Evolutionary conservation across 2,888 invertebrate species (phyloP).

Genomic region (Bimastos eiseni): DNA sequence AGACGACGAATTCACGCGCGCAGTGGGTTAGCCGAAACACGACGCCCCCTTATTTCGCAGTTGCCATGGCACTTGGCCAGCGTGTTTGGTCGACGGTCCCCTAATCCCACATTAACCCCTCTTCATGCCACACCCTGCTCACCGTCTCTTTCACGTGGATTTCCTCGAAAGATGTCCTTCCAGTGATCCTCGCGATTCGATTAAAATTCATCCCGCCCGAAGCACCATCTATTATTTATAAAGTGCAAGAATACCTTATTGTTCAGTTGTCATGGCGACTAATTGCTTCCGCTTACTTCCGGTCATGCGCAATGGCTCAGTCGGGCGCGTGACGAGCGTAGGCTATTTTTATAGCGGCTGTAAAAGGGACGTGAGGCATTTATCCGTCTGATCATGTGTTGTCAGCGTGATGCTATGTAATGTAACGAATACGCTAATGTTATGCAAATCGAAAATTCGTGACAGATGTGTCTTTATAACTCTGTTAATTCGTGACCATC

Average conservation of each 20-base stretch:
- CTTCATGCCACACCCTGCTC: background rate
- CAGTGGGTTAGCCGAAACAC: background rate
- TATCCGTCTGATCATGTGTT: background rate
- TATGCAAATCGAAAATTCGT: background rate
- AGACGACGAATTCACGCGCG: background rate
- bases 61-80: background rate
- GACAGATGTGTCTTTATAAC: background rate
- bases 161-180: background rate
- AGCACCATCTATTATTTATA: background rate
- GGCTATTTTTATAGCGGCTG: background rate
- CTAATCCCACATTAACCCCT: slow-evolving; percentile 10
- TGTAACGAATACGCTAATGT: background rate
- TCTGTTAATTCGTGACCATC: background rate
- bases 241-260: background rate
- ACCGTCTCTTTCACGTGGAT: background rate
- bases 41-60: background rate
- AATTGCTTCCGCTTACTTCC: background rate
- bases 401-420: background rate
- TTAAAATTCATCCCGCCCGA: slow-evolving; percentile 13
- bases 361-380: background rate
- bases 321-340: background rate
- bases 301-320: slow-evolving; percentile 6
- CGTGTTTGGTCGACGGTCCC: background rate
- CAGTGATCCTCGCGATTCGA: background rate
- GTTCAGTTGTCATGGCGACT: background rate